phyloP scores from a whole-genome alignment of 2,113 vertebrate species.

The Dicentrarchus labrax region DNA sequence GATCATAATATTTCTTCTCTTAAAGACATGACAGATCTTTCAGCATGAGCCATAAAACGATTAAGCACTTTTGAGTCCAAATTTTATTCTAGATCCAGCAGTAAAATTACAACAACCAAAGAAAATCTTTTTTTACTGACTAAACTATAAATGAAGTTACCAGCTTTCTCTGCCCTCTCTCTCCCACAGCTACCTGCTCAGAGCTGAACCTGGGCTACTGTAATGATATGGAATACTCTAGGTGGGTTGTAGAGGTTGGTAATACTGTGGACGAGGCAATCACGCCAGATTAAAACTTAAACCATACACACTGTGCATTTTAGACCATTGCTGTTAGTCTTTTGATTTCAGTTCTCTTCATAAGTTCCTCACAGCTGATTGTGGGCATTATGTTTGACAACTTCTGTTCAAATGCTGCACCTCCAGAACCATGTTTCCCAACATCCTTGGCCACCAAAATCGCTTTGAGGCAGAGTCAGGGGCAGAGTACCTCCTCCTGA shows the following conservation, averaged over 20 bases:
- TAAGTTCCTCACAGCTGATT: neutral
- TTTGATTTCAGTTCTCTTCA: neutral
- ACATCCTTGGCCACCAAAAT: conserved; percentile 88
- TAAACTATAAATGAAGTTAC: neutral
- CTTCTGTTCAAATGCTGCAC: neutral
- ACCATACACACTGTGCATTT: neutral
- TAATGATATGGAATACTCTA: conserved; percentile 86
- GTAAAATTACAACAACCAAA: neutral
- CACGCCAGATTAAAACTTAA: neutral
- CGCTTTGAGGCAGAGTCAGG: conserved; percentile 89
- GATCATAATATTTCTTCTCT: neutral
- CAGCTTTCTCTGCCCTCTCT: neutral
- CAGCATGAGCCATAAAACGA: neutral
- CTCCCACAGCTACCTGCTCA: conserved; percentile 85
- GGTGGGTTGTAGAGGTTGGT: conserved; percentile 64
- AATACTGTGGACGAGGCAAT: neutral
- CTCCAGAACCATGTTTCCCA: conserved; percentile 88
- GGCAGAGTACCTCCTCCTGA: conserved; percentile 93
- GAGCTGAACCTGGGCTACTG: conserved; percentile 91
- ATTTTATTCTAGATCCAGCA: neutral
- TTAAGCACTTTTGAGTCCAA: neutral
- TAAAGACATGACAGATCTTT: neutral
- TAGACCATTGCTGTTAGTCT: neutral
- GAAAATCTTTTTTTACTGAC: neutral
- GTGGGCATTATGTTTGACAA: neutral